Percentiles rank a stretch among this genome's conserved stretches.
These are phyloP conservation scores for Arremon brunneinucha DNA, from an alignment of 2,797 vertebrate genomes.

Conservation along the genomic window DNA sequence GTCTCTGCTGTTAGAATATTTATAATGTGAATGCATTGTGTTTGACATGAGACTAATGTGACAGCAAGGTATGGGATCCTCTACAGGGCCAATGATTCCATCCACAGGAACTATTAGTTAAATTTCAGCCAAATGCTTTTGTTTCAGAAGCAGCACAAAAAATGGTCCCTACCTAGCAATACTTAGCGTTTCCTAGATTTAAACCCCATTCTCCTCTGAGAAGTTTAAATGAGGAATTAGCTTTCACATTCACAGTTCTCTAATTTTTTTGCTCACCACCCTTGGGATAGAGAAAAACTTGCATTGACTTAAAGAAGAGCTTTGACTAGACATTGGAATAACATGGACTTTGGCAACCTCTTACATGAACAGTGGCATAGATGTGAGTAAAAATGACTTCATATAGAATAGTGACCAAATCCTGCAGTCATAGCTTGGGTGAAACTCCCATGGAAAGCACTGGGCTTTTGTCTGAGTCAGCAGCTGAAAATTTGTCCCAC, in stretches of 20 bases:
- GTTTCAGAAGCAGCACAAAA: background rate
- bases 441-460: background rate
- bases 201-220: background rate
- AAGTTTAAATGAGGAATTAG: background rate
- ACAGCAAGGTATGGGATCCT: background rate
- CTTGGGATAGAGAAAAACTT: background rate
- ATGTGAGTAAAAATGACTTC: background rate
- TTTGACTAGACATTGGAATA: background rate
- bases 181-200: background rate
- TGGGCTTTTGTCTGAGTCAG: background rate
- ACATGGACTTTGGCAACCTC: background rate
- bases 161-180: background rate
- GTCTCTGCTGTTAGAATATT: background rate
- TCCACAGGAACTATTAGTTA: background rate
- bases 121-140: background rate
- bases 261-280: background rate
- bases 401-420: background rate
- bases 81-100: background rate
- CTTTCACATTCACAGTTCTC: background rate
- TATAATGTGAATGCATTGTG: background rate
- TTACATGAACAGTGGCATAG: background rate
- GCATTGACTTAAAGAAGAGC: background rate
- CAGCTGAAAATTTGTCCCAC: constrained; percentile 13
- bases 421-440: background rate
- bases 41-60: background rate